Evolutionary conservation across 2,113 vertebrate genomes (phyloP).

Genomic region (Paralichthys olivaceus): DNA sequence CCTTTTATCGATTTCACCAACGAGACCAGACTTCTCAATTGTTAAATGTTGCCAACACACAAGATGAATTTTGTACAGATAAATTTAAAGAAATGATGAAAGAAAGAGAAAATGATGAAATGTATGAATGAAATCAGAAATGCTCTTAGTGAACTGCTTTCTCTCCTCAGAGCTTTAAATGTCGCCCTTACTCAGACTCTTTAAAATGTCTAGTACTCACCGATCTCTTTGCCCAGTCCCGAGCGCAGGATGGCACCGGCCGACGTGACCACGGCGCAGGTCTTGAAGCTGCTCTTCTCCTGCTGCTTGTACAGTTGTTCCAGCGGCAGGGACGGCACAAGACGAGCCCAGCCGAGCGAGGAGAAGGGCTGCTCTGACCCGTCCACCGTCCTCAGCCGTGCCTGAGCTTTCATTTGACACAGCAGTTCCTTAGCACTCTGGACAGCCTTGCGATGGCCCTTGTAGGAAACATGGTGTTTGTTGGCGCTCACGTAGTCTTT

Average conservation of each 20-base stretch:
- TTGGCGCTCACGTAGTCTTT: slow-evolving; percentile 91
- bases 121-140: too few species aligned
- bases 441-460: slow-evolving; percentile 72
- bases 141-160: too few species aligned
- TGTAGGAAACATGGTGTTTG: slow-evolving; percentile 91
- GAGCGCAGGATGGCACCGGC: slow-evolving; percentile 96
- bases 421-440: slow-evolving; percentile 85
- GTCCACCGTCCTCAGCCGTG: slow-evolving; percentile 87
- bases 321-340: slow-evolving; percentile 87
- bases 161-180: too few species aligned
- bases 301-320: slow-evolving; percentile 80
- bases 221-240: slow-evolving; percentile 93
- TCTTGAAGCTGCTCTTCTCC: slow-evolving; percentile 74
- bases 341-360: slow-evolving; percentile 87
- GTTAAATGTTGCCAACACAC: too few species aligned
- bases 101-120: too few species aligned
- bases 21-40: too few species aligned
- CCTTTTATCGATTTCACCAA: too few species aligned
- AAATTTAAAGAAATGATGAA: too few species aligned
- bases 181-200: neutral
- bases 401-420: slow-evolving; percentile 88
- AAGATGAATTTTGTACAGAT: too few species aligned
- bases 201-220: slow-evolving; percentile 67
- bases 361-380: slow-evolving; percentile 93
- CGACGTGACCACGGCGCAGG: slow-evolving; percentile 96